Evolutionary conservation across 2,113 vertebrate species (phyloP).

Genomic region (Silurus meridionalis): DNA sequence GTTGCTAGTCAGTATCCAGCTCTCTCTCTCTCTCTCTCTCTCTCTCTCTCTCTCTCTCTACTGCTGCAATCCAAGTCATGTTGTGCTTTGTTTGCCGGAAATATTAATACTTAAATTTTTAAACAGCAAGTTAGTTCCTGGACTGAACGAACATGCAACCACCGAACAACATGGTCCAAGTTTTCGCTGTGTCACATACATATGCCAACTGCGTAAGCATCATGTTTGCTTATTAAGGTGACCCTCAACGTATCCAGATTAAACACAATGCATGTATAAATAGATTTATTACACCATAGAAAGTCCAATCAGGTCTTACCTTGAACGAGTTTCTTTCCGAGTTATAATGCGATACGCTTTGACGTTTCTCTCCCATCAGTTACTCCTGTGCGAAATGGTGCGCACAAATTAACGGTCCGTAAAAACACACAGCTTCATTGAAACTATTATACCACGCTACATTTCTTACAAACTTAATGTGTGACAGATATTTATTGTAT

Average conservation of each 20-base stretch:
- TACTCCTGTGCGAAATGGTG: neutral
- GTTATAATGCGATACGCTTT: neutral
- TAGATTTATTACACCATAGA: neutral
- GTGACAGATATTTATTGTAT: neutral
- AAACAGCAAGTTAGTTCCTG: no score
- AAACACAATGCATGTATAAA: neutral
- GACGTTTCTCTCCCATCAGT: neutral
- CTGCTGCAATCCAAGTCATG: no score
- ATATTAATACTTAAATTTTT: no score
- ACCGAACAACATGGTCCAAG: no score
- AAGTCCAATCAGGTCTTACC: neutral
- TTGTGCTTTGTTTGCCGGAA: no score
- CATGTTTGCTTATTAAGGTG: neutral
- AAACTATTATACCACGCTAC: neutral
- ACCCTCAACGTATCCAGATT: neutral
- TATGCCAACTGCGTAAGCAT: neutral
- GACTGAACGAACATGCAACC: no score
- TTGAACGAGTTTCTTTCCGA: neutral
- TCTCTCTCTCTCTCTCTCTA: no score
- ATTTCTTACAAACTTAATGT: neutral
- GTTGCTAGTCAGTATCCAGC: no score
- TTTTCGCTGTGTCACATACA: neutral
- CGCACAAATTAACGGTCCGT: conserved; percentile 9
- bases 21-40: no score
- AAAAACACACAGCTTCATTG: neutral